These are phyloP conservation scores for Megathymus violae DNA, from an alignment of 1,140 invertebrate species.

Conservation along the genomic window DNA sequence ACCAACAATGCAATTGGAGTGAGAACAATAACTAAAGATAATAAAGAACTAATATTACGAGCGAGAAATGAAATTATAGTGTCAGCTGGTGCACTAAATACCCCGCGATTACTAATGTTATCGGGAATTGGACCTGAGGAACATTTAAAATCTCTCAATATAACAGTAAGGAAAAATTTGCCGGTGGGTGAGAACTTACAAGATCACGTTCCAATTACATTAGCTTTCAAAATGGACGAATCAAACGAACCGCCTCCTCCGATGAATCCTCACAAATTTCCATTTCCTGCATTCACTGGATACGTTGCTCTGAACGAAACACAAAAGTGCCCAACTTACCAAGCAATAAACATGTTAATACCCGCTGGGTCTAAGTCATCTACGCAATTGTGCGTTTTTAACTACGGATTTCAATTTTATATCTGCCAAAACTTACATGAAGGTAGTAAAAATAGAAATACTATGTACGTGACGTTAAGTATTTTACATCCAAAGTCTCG, in stretches of 20 bases:
- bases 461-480: constrained; percentile 26
- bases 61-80: constrained; percentile 86
- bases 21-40: constrained; percentile 71
- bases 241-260: constrained; percentile 10
- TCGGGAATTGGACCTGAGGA: constrained; percentile 85
- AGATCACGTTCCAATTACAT: constrained; percentile 68
- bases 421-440: constrained; percentile 35
- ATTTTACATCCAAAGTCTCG: constrained; percentile 43
- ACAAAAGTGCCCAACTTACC: constrained; percentile 40
- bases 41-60: constrained; percentile 39
- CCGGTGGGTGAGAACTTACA: constrained; percentile 86
- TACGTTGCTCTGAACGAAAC: constrained; percentile 40
- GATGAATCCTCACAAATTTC: constrained; percentile 2
- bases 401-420: constrained; percentile 27
- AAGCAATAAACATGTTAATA: constrained; percentile 29
- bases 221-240: constrained; percentile 5
- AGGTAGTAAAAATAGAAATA: constrained; percentile 27
- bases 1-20: constrained; percentile 84
- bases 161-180: constrained; percentile 72
- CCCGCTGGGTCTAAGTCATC: constrained; percentile 17
- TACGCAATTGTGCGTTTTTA: constrained; percentile 31
- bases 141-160: constrained; percentile 67
- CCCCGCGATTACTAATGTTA: constrained; percentile 84
- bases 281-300: constrained; percentile 31
- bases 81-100: constrained; percentile 75